A percentile compares a stretch with the other conserved stretches of the same genome.
These are phyloP conservation scores for Agrochola macilenta DNA, from an alignment of 2,888 invertebrate species.

Conservation along the genomic window DNA sequence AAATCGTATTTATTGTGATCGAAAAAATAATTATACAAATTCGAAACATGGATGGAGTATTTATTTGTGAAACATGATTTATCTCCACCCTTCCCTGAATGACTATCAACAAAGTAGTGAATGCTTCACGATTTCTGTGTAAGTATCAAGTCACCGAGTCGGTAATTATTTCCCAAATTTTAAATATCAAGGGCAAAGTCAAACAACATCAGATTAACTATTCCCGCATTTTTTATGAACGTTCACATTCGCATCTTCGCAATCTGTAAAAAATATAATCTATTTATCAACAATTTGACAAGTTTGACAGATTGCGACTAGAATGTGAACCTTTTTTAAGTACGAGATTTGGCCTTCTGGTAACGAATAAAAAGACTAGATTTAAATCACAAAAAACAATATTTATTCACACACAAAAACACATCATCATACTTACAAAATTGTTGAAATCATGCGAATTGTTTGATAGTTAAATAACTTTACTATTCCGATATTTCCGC, in stretches of 20 bases:
- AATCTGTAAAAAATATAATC: too few species aligned
- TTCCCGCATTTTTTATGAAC: too few species aligned
- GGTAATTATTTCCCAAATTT: background rate
- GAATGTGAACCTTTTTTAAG: too few species aligned
- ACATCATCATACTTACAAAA: constrained; percentile 10
- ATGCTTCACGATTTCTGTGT: background rate
- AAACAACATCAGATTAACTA: too few species aligned
- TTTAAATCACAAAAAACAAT: constrained; percentile 22
- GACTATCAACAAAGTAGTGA: background rate
- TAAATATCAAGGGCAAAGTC: background rate
- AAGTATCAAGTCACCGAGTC: background rate
- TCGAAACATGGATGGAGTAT: constrained; percentile 44
- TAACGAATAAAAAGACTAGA: background rate
- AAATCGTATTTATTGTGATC: constrained; percentile 70
- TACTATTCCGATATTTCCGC: background rate
- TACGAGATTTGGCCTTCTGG: too few species aligned
- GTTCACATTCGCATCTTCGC: too few species aligned
- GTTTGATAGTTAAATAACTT: background rate
- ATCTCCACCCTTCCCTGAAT: background rate
- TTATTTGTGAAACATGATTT: constrained; percentile 25
- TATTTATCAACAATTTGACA: too few species aligned
- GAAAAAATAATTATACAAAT: constrained; percentile 65
- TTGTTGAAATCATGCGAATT: background rate
- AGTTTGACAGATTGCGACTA: too few species aligned
- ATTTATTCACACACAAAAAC: constrained; percentile 41